phyloP scores from a whole-genome alignment of 2,797 vertebrate species.

The Rhincodon typus region DNA sequence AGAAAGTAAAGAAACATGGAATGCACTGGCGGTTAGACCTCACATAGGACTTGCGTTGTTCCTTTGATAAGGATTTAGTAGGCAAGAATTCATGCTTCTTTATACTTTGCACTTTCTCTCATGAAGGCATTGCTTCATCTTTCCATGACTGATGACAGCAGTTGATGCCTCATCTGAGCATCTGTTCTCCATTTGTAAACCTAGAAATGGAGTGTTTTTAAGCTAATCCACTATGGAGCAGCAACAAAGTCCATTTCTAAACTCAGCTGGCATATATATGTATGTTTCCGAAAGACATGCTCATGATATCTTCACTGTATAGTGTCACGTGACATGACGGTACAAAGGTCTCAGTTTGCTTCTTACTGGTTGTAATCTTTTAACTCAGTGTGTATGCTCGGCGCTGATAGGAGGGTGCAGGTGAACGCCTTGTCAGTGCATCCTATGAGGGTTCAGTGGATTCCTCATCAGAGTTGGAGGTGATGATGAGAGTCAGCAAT shows the following conservation, averaged over 20 bases:
- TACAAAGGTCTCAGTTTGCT: no score
- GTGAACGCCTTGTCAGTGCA: no score
- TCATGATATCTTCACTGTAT: no score
- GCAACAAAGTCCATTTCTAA: not conserved
- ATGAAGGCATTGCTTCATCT: not conserved
- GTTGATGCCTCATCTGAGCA: no score
- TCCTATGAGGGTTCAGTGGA: no score
- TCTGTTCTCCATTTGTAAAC: not conserved
- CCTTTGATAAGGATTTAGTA: constrained; percentile 10
- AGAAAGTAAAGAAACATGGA: constrained; percentile 27
- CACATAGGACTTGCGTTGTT: not conserved
- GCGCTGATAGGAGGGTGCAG: no score
- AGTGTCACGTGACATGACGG: no score
- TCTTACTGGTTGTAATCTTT: no score
- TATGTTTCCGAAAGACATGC: not conserved
- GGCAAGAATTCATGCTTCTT: not conserved
- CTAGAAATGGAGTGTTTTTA: not conserved
- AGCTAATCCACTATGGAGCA: not conserved
- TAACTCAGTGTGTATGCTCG: no score
- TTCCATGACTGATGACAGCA: not conserved
- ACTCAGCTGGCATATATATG: not conserved
- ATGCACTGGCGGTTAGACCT: not conserved
- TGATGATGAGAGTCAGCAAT: no score
- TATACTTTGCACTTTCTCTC: not conserved
- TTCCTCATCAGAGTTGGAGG: no score